Base-by-base conservation (phyloP, 2,113 vertebrate species). In the Nematolebias whitei region DNA sequence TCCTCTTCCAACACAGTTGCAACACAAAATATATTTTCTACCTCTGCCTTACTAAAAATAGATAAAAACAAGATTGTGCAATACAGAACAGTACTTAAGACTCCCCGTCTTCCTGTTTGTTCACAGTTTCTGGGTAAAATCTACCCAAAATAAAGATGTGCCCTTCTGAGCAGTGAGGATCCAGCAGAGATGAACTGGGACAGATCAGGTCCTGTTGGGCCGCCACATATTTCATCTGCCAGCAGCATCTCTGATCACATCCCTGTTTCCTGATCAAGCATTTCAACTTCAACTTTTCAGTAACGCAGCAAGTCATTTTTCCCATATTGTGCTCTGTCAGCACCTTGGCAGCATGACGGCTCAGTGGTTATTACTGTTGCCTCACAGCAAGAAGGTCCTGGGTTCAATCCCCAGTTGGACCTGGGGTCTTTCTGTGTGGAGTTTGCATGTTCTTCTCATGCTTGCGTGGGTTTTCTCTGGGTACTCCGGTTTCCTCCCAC, bases 211-310 rank as follows among this genome's bases (percentile, higher is more conserved):
- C 32, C 4, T 93, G 90, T 47, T 0, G 1, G 0, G 0, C 5
- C 1, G 1, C 18, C 24, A 22, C 52, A 4, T 85, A 87, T 72
- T 92, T 78, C 88, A 90, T 93, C 80, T 93, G 92, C 56, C 81
- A 92, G 65, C 51, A 71, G 43, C 1, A 29, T 14, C 0, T 66
- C 20, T 79, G 48, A 87, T 0, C 2, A n/a, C 29, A 0, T 13
- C 5, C 2, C 11, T 2, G 12, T 53, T n/a, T 50, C 45, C 7
- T 4, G 43, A 60, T 48, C 53, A 38, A 60, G 20, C 3, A 8
- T 39, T 39, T 4, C 9, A 3, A n/a, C n/a, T n/a, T n/a, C n/a
- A n/a, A n/a, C n/a, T n/a, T n/a, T n/a, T n/a, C n/a, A n/a, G n/a
- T n/a, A n/a, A n/a, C n/a, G n/a, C n/a, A n/a, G n/a, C n/a, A n/a